Evolutionary conservation across 2,113 vertebrate genomes (phyloP), one percentile per base, ranked within the genome.

Genomic region (Ursus arctos): DNA sequence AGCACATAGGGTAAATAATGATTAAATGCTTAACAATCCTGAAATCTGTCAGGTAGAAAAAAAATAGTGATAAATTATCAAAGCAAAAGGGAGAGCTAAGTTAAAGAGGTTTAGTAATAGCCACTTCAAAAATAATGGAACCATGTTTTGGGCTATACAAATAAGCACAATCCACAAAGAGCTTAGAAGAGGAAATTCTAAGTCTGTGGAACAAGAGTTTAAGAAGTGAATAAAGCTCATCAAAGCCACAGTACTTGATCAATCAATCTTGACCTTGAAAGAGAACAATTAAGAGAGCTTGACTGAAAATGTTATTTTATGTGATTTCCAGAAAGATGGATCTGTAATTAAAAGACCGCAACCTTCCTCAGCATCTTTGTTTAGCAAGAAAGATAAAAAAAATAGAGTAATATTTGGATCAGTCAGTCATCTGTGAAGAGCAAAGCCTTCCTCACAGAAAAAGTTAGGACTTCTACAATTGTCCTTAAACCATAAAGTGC

Each of bases 191-290:
- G 40, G 49, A 92, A 82, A 95, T 61, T 69, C 33, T 65, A 67
- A 43, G n/a, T 65, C 24, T 82, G 18, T 76, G 31, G 26, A 61
- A 77, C 6, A 63, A 83, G 53, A 57, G 31, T 51, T 10, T 40
- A 91, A 87, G 36, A 86, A 40, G 51, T 82, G 49, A 94, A 65
- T 63, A 94, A 91, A 61, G 1, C 36, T 87, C n/a, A 76, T 82
- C 21, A 51, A 90, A 88, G 7, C 33, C 18, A 67, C 63, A 59
- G 65, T 18, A 13, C 65, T 90, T 84, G 31, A 96, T 63, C 28
- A 87, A 18, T 79, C 11, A 94, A 19, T 83, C 15, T 76, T 51
- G 8, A n/a, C 28, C 49, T 94, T 82, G 63, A 81, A 86, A 33
- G 40, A 67, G 47, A 49, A 79, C 19, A 83, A 76, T 26, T 49